phyloP scores from a whole-genome alignment of 2,113 vertebrate species.

The Hippopotamus amphibius region DNA sequence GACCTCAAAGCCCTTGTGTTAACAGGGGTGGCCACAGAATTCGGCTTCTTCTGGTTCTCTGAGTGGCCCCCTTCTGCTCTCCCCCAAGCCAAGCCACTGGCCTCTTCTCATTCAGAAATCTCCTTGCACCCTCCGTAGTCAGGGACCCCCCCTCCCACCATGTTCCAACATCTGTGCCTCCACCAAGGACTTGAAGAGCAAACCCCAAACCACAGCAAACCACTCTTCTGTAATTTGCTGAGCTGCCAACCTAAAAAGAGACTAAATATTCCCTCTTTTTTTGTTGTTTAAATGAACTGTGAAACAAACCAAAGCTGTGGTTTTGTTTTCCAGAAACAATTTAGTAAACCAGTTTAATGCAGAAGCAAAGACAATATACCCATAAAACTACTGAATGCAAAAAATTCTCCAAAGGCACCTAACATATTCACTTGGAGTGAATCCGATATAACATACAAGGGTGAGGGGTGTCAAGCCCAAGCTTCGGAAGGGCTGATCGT shows the following conservation, averaged over 20 bases:
- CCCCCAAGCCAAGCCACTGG: not conserved
- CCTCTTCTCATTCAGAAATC: constrained; percentile 32
- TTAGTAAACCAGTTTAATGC: constrained; percentile 48
- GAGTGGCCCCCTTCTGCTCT: not conserved
- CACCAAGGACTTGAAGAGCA: constrained; percentile 40
- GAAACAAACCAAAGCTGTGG: constrained; percentile 67
- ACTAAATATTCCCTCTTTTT: constrained; percentile 63
- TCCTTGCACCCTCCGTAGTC: not conserved
- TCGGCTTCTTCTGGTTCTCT: not conserved
- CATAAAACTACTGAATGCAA: constrained; percentile 22
- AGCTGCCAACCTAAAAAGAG: constrained; percentile 67
- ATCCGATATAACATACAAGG: not conserved
- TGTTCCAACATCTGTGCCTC: constrained; percentile 56
- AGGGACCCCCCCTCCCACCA: not conserved
- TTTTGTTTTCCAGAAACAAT: constrained; percentile 73
- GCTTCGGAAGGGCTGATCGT: not conserved
- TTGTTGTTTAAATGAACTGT: constrained; percentile 75
- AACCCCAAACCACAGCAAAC: constrained; percentile 67
- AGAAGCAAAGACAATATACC: constrained; percentile 24
- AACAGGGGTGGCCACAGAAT: not conserved
- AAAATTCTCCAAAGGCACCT: not conserved
- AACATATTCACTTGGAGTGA: not conserved
- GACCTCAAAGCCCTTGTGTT: not conserved
- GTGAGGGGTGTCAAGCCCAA: not conserved
- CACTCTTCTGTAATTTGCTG: constrained; percentile 71